phyloP scores from a whole-genome alignment of 1,140 invertebrate species.

The Ylistrum balloti region DNA sequence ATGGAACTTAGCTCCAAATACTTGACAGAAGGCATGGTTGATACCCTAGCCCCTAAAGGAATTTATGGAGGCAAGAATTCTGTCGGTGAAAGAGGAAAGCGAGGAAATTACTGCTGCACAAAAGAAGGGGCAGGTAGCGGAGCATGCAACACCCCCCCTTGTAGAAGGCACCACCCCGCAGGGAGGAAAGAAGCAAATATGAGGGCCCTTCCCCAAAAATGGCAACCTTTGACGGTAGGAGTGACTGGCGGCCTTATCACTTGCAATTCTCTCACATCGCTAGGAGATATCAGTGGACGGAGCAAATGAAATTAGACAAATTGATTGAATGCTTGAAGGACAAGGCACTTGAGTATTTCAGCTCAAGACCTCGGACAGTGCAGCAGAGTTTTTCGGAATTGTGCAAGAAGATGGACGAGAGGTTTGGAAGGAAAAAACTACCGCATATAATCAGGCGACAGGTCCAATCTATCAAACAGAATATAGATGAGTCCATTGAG shows the following conservation, averaged over 20 bases:
- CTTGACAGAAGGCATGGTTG: too few species aligned
- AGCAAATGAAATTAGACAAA: slow-evolving; percentile 10
- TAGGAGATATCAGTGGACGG: neutral
- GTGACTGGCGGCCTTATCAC: neutral
- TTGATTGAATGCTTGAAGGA: neutral
- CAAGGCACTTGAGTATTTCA: neutral
- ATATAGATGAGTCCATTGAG: neutral
- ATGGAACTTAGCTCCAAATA: too few species aligned
- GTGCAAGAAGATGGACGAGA: slow-evolving; percentile 46
- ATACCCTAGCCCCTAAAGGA: too few species aligned
- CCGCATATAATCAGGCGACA: slow-evolving; percentile 41
- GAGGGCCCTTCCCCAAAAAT: neutral
- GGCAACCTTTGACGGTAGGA: neutral
- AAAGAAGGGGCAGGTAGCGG: too few species aligned
- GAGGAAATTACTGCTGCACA: too few species aligned
- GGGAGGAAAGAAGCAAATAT: neutral
- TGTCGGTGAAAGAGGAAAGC: too few species aligned
- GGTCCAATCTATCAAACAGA: slow-evolving; percentile 15
- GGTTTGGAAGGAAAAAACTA: slow-evolving; percentile 45
- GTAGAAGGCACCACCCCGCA: neutral
- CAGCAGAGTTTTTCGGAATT: too few species aligned
- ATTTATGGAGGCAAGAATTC: too few species aligned
- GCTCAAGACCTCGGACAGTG: too few species aligned
- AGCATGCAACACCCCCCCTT: too few species aligned
- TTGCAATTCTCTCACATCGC: neutral